A percentile compares a stretch with the other conserved stretches of the same genome.
phyloP scores from a whole-genome alignment of 2,888 invertebrate species.

The Acleris cristana region DNA sequence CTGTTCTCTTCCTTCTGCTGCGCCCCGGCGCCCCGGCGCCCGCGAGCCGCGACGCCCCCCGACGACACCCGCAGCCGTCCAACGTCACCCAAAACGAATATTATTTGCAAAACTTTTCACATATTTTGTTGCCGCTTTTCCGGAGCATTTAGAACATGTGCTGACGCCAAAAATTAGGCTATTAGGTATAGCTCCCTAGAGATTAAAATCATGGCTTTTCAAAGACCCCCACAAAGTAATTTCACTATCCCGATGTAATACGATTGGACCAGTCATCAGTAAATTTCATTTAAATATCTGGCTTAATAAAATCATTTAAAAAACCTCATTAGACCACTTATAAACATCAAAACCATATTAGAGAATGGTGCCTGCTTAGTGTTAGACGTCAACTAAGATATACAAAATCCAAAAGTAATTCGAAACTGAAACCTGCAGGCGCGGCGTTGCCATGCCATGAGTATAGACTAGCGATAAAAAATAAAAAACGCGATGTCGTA shows the following conservation, averaged over 20 bases:
- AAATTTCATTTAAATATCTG: neutral
- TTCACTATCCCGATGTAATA: neutral
- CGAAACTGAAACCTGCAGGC: neutral
- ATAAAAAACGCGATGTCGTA: constrained; percentile 19
- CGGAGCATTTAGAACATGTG: constrained; percentile 70
- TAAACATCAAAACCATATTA: constrained; percentile 1
- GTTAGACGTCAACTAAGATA: constrained; percentile 6
- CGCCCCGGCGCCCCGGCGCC: constrained; percentile 59
- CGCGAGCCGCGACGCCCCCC: constrained; percentile 44
- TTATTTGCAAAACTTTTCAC: constrained; percentile 72
- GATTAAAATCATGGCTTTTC: constrained; percentile 11
- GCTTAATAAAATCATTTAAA: constrained; percentile 3
- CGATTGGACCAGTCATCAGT: constrained; percentile 1
- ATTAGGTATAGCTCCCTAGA: constrained; percentile 27
- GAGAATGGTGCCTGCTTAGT: constrained; percentile 34
- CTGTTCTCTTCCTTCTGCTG: constrained; percentile 63
- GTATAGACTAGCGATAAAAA: constrained; percentile 12
- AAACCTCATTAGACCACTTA: neutral
- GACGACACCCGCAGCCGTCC: constrained; percentile 54
- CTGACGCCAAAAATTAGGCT: constrained; percentile 54
- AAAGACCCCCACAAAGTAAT: constrained; percentile 2
- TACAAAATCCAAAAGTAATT: neutral
- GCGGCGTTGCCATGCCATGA: neutral
- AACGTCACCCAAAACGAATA: constrained; percentile 56
- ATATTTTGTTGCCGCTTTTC: constrained; percentile 78